Conservation (phyloP, 2,888 invertebrate species). For the Volucella zonaria region DNA sequence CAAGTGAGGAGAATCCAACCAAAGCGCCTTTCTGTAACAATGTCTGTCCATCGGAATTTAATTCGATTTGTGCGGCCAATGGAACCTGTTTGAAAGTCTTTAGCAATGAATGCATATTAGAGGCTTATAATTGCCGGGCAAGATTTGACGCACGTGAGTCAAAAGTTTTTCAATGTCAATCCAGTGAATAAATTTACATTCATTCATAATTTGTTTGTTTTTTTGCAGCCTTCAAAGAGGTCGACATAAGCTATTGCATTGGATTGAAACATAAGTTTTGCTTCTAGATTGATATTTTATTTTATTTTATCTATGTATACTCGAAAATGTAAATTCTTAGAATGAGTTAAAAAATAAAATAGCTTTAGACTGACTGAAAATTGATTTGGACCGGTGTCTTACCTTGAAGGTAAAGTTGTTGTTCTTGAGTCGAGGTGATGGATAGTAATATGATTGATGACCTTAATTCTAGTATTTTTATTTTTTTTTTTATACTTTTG, state of each 20-base stretch:
- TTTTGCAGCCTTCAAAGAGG: slow-evolving; percentile 60
- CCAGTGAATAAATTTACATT: neutral
- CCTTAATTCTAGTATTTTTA: no score
- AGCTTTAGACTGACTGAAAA: no score
- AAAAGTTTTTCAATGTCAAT: neutral
- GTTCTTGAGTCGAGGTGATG: no score
- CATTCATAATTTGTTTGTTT: neutral
- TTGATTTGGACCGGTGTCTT: no score
- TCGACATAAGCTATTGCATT: slow-evolving; percentile 57
- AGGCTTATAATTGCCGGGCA: slow-evolving; percentile 62
- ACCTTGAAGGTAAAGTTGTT: no score
- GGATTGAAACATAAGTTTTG: slow-evolving; percentile 66
- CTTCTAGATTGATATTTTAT: slow-evolving; percentile 20
- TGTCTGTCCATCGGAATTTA: slow-evolving; percentile 57
- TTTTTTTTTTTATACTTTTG: no score
- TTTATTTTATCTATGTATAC: neutral
- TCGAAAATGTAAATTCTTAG: neutral
- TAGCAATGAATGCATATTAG: slow-evolving; percentile 52
- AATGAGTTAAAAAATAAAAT: no score
- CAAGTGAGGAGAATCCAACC: slow-evolving; percentile 41
- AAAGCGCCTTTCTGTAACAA: slow-evolving; percentile 58
- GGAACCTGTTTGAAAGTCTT: slow-evolving; percentile 60
- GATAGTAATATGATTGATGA: no score
- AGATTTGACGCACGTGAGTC: slow-evolving; percentile 51
- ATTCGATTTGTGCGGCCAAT: slow-evolving; percentile 58